A percentile compares a stretch with the other conserved stretches of the same genome.
Conservation (phyloP, 1,140 invertebrate species). For the Hypothenemus hampei region DNA sequence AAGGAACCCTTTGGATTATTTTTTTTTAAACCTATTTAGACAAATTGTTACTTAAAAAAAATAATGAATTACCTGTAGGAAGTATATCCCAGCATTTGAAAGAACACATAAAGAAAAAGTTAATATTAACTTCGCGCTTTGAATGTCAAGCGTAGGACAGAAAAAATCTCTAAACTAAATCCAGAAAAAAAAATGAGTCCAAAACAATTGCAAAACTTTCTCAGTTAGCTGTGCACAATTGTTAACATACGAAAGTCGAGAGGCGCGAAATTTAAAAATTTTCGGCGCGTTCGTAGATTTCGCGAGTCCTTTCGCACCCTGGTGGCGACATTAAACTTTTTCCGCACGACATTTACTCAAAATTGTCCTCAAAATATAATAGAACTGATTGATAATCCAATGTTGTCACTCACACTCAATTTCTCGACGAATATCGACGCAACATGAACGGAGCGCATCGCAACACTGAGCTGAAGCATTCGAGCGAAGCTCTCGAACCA, state of each 20-base stretch:
- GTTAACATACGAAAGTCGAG: background rate
- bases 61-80: constrained; percentile 44
- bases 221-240: background rate
- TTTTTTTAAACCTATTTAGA: too few species aligned
- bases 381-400: constrained; percentile 1
- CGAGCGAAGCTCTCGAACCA: constrained; percentile 6
- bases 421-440: constrained; percentile 3
- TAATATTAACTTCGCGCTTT: background rate
- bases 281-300: too few species aligned
- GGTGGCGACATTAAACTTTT: too few species aligned
- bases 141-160: background rate
- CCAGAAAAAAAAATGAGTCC: background rate
- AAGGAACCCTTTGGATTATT: too few species aligned
- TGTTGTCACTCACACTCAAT: background rate
- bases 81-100: constrained; percentile 48
- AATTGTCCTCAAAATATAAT: background rate
- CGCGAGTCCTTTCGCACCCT: background rate
- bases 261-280: constrained; percentile 1
- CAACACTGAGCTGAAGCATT: constrained; percentile 12
- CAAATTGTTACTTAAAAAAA: too few species aligned
- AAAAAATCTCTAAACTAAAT: background rate
- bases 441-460: constrained; percentile 10
- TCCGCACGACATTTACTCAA: background rate
- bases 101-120: constrained; percentile 43
- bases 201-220: background rate